Percentiles rank a stretch among this genome's conserved stretches.
Conservation (phyloP, 2,113 vertebrate genomes). For the Gobio gobio region DNA sequence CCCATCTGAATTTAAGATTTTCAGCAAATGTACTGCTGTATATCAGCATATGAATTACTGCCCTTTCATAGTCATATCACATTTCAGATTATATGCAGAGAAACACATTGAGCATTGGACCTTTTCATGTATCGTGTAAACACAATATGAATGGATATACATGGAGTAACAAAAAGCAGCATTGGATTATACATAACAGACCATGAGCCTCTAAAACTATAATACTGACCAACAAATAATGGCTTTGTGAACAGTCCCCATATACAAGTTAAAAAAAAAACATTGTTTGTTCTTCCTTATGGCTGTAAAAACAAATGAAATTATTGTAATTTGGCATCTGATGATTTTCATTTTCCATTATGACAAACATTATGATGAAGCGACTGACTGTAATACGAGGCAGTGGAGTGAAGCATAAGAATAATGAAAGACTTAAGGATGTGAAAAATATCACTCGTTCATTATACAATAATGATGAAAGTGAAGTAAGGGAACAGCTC, state of each 20-base stretch:
- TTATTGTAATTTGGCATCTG: neutral
- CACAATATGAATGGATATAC: constrained; percentile 28
- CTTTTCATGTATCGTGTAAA: constrained; percentile 74
- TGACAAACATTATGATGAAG: neutral
- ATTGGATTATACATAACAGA: constrained; percentile 62
- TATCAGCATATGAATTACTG: neutral
- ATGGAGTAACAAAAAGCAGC: constrained; percentile 70
- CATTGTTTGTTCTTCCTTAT: neutral
- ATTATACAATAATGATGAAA: neutral
- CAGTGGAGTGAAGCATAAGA: neutral
- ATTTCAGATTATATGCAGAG: neutral
- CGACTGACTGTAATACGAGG: neutral
- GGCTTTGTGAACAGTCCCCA: neutral
- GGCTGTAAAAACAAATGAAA: neutral
- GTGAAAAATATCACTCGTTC: neutral
- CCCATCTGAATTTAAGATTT: neutral
- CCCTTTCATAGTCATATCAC: constrained; percentile 7
- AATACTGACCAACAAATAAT: constrained; percentile 47
- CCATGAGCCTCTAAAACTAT: constrained; percentile 50
- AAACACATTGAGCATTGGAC: constrained; percentile 62
- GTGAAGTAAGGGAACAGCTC: neutral
- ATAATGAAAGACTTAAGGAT: neutral
- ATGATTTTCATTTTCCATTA: neutral
- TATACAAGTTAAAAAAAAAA: neutral
- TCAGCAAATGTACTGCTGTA: neutral